Percentiles rank a stretch among this genome's conserved stretches.
These are phyloP conservation scores for Dasypolia templi DNA, from an alignment of 2,888 invertebrate genomes.

Conservation along the genomic window DNA sequence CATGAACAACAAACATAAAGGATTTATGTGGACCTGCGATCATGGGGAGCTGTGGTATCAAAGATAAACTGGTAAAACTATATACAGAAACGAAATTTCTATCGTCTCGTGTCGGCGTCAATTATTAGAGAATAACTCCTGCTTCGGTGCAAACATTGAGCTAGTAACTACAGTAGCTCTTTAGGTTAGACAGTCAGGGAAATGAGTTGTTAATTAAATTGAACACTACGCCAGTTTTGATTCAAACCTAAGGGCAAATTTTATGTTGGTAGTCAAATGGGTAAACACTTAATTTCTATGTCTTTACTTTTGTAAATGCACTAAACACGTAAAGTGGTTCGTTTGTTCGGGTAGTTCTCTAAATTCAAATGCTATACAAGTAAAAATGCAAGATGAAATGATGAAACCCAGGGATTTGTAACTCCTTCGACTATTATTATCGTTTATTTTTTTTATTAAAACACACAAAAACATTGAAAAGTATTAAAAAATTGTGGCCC, in stretches of 20 bases:
- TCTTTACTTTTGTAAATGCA: too few species aligned
- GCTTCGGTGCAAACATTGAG: not conserved
- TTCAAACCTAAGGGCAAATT: not conserved
- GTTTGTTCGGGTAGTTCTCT: too few species aligned
- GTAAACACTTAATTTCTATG: too few species aligned
- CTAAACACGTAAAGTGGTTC: too few species aligned
- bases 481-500: too few species aligned
- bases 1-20: slow-evolving; percentile 14
- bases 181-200: not conserved
- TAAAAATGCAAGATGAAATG: too few species aligned
- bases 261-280: not conserved
- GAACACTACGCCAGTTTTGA: not conserved
- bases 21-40: slow-evolving; percentile 30
- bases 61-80: slow-evolving; percentile 13
- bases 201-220: not conserved
- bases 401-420: too few species aligned
- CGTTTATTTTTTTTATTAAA: too few species aligned
- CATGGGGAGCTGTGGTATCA: slow-evolving; percentile 10
- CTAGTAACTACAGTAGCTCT: too few species aligned
- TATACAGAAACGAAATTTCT: not conserved
- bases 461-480: too few species aligned
- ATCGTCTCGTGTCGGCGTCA: not conserved
- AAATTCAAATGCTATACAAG: too few species aligned
- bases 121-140: not conserved
- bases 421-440: not conserved